Base-by-base conservation (phyloP, 2,113 vertebrate species). In the Lycocorax pyrrhopterus region DNA sequence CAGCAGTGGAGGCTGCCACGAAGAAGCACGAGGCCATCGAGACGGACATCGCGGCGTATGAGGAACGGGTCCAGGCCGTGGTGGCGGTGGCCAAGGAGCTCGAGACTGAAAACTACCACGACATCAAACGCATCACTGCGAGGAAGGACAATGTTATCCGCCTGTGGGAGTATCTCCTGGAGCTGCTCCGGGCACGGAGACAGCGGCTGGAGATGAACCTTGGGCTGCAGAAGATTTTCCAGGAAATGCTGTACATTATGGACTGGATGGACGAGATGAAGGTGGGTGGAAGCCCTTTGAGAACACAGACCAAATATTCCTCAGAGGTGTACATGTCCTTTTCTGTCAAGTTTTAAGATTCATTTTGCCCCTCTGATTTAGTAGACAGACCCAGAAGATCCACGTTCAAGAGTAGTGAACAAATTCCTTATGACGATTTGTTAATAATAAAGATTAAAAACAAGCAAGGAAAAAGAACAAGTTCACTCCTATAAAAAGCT, bases 191-290 rank as follows among this genome's bases (percentile, higher is more conserved):
- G 79, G 99, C 99, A 2, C 98, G 99, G 13, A 96, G 99, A 19
- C 98, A 98, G 90, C 96, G 99, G 5, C 98, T 99, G 55, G 99
- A 99, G 98, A 99, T 99, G 98, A 99, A 99, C 97, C 98, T 99
- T 39, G 99, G 98, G 4, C 97, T 99, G 95, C 99, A 99, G 94
- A 99, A 99, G 64, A 99, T 99, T 92, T 99, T 99, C 98, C 99
- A 99, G 98, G 99, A 99, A 95, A 99, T 99, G 99, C 98, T 99
- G 4, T 98, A 99, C 97, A 99, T 99, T 93, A 99, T 99, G 99
- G 99, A 99, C 98, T 99, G 99, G 99, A 99, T 99, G 99, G 99
- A 99, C 3, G 99, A 99, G 97, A 99, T 99, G 99, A 99, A 99
- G 99, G 99, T 99, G 93, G 67, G 59, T 32, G 25, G 43, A 60